Evolutionary conservation across 2,888 invertebrate genomes (phyloP).

Genomic region (Halictus quadricinctus): DNA sequence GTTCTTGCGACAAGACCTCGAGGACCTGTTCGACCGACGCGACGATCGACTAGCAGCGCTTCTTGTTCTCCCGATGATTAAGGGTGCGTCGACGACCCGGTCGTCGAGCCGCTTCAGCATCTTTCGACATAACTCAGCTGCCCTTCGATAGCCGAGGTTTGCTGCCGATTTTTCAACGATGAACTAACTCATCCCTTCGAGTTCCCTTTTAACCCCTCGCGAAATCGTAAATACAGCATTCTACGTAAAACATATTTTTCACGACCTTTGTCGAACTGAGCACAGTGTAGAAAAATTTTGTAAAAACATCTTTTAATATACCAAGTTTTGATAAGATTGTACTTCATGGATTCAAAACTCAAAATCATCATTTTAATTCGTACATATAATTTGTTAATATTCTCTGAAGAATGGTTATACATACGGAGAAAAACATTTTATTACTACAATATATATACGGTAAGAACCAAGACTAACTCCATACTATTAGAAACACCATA

Average conservation of each 20-base stretch:
- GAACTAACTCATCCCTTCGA: neutral
- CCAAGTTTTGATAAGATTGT: no score
- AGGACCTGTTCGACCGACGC: conserved; percentile 27
- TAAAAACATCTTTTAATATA: neutral
- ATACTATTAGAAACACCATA: no score
- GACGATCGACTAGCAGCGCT: conserved; percentile 44
- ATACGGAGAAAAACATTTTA: no score
- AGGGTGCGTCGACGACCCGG: conserved; percentile 28
- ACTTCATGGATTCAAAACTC: no score
- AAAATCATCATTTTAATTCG: no score
- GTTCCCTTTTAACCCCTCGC: neutral
- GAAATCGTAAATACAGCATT: neutral
- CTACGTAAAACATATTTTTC: neutral
- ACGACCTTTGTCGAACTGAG: no score
- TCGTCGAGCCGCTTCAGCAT: neutral
- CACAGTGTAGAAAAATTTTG: neutral
- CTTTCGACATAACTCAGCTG: neutral
- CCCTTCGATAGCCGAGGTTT: neutral
- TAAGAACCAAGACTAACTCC: no score
- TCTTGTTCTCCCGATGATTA: conserved; percentile 51
- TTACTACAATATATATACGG: no score
- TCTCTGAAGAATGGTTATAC: no score
- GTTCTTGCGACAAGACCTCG: conserved; percentile 25
- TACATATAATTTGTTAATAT: no score
- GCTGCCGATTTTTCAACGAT: neutral